Evolutionary conservation across 2,888 invertebrate species (phyloP).

Genomic region (Phorcus lineatus): DNA sequence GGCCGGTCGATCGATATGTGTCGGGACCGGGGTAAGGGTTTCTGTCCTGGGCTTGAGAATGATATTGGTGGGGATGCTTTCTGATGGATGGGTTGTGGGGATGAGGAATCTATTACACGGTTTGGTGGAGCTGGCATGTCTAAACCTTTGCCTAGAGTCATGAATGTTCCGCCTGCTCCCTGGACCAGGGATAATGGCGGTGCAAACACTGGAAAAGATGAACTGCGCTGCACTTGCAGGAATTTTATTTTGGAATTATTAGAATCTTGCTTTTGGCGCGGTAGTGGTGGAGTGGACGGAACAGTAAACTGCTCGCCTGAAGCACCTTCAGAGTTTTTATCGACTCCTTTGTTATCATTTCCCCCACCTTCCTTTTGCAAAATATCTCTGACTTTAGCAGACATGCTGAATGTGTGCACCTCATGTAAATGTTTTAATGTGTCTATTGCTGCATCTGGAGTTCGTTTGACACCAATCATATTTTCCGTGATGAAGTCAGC

Average conservation of each 20-base stretch:
- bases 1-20: constrained; percentile 35
- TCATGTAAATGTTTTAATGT: background rate
- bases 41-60: background rate
- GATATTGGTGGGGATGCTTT: background rate
- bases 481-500: constrained; percentile 65
- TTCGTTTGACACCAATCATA: constrained; percentile 35
- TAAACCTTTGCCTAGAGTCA: background rate
- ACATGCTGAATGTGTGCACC: background rate
- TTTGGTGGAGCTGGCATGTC: constrained; percentile 26
- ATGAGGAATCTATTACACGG: background rate
- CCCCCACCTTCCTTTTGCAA: background rate
- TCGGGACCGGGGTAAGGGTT: constrained; percentile 34
- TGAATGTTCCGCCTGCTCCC: background rate
- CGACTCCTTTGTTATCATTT: background rate
- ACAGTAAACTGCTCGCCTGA: constrained; percentile 30
- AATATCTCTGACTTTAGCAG: background rate
- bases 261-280: constrained; percentile 28
- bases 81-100: background rate
- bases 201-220: constrained; percentile 33
- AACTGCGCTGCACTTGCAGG: constrained; percentile 29
- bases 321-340: background rate
- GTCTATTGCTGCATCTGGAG: background rate
- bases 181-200: background rate
- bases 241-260: constrained; percentile 19
- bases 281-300: constrained; percentile 31